These are phyloP conservation scores for Seira sanloemensis DNA, from an alignment of 2,888 invertebrate species.

Conservation along the genomic window DNA sequence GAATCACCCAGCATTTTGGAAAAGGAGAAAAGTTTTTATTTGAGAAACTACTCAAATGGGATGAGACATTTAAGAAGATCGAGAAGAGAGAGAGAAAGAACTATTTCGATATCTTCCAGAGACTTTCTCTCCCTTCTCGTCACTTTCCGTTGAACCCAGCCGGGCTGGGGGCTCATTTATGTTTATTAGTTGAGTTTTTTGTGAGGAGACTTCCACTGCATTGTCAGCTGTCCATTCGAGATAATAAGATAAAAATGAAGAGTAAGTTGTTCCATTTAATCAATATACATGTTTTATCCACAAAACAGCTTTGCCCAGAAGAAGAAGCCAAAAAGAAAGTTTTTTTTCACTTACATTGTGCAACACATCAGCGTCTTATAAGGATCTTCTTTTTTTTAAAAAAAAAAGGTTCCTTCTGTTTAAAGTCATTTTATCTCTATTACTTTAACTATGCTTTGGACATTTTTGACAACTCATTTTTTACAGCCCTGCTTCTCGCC, in stretches of 20 bases:
- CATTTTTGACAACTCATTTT: constrained; percentile 47
- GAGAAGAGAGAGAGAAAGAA: background rate
- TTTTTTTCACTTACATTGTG: too few relatives aligned
- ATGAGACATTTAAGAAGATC: background rate
- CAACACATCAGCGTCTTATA: too few relatives aligned
- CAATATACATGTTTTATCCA: constrained; percentile 9
- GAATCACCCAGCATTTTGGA: background rate
- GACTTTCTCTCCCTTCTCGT: constrained; percentile 31
- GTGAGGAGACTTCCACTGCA: constrained; percentile 21
- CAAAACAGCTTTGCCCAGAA: too few relatives aligned
- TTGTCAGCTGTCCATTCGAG: constrained; percentile 40
- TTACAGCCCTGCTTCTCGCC: constrained; percentile 9
- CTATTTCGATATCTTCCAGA: constrained; percentile 24
- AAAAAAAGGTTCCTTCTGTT: background rate
- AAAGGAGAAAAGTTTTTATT: background rate
- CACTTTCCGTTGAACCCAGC: constrained; percentile 3
- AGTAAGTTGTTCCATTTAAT: constrained; percentile 26
- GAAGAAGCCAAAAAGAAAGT: too few relatives aligned
- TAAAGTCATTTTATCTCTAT: background rate
- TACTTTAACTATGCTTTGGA: constrained; percentile 23
- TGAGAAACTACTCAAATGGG: background rate
- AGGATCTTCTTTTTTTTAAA: too few relatives aligned
- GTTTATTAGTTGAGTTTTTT: constrained; percentile 33
- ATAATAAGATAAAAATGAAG: constrained; percentile 56
- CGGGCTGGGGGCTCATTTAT: constrained; percentile 15